Base-by-base conservation (phyloP, 2,797 vertebrate genomes). In the Enteromius unitaeniatus region DNA sequence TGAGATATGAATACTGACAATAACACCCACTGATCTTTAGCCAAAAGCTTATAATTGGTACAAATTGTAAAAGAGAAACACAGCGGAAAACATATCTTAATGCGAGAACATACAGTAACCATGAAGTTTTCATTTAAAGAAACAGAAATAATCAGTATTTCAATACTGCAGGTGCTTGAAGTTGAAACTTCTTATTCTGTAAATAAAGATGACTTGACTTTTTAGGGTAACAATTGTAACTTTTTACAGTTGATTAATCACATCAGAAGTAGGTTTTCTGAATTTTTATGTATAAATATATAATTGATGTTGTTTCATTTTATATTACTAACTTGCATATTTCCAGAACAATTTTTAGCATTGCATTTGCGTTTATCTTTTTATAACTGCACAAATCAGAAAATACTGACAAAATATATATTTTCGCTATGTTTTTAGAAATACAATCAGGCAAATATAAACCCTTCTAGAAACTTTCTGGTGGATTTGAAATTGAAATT, bases 31-130 rank as follows among this genome's bases (percentile, higher is more conserved):
- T 28, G 31, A 69, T 79, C 64, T 21, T 60, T 31, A 70, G 6
- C 53, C 17, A 60, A 60, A 81, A 72, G 26, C 79, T 19, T 72
- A 47, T 60, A 81, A 72, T 72, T 81, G 53, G 17, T 23, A 72
- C 53, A 72, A 60, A 72, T 47, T 72, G 23, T 60, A 60, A 28
- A 51, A 28, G 7, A 68, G 7, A 67, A 28, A 55, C 45, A 73
- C 49, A 55, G 49, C 28, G 15, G 15, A 65, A 65, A 65, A 65
- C 28, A 8, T 53, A 53, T 74, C 47, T 53, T 55, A 55, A 55
- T 55, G 31, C 11, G n/a, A 37, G 19, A 23, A 15, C 31, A 23
- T 42, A 28, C 31, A 69, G 53, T 19, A 21, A 70, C 55, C n/a
- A 28, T 9, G n/a, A 23, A 0, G 1, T 15, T 69, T 19, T 8